A percentile compares a stretch with the other conserved stretches of the same genome.
Conservation (phyloP, 2,113 vertebrate genomes). For the Rhea pennata region DNA sequence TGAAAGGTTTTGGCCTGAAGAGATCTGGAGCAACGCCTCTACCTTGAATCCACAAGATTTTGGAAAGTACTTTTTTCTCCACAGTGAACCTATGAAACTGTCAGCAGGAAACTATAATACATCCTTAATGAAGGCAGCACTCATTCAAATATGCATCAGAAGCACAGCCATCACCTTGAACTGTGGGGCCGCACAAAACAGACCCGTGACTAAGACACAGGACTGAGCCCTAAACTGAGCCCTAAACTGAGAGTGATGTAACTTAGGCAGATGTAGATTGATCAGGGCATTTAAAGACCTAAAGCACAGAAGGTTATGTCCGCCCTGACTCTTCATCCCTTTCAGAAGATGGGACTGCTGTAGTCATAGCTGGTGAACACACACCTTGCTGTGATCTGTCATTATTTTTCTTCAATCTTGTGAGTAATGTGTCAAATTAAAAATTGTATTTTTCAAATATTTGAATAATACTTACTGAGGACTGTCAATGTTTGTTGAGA, state of each 20-base stretch:
- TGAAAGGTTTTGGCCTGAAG: not conserved
- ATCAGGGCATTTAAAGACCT: not conserved
- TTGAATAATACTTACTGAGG: not conserved
- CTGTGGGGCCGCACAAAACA: not conserved
- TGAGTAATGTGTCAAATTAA: not conserved
- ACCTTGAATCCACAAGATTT: not conserved
- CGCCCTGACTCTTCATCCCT: not conserved
- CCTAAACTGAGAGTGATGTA: not conserved
- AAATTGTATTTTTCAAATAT: not conserved
- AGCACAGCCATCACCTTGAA: not conserved
- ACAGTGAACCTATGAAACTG: not conserved
- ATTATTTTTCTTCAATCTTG: not conserved
- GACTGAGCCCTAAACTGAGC: not conserved
- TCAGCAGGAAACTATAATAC: not conserved
- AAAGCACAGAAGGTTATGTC: not conserved
- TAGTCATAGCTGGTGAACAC: not conserved
- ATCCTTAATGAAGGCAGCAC: not conserved
- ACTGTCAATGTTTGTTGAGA: not conserved
- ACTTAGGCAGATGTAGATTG: not conserved
- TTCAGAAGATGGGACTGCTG: not conserved
- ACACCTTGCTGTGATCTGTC: not conserved
- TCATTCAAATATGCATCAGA: not conserved
- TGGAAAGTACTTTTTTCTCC: not conserved
- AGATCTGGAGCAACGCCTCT: not conserved
- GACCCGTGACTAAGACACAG: rapidly evolving